These are phyloP conservation scores for Dinocampus coccinellae DNA, from an alignment of 2,888 invertebrate species.

Conservation along the genomic window DNA sequence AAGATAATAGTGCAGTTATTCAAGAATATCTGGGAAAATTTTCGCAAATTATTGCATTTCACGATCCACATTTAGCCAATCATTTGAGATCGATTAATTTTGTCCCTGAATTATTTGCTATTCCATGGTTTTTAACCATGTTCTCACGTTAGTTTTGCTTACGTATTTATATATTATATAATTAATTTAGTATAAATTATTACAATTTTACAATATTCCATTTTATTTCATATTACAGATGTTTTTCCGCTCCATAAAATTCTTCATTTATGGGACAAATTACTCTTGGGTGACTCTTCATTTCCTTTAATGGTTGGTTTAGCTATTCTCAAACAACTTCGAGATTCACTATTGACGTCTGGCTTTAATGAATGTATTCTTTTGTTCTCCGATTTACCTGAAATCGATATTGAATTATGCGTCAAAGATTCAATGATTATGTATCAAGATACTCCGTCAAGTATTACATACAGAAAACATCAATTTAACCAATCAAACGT, in stretches of 20 bases:
- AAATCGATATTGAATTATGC: slow-evolving; percentile 94
- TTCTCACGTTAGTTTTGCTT: slow-evolving; percentile 88
- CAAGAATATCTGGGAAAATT: slow-evolving; percentile 98
- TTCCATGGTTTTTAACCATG: slow-evolving; percentile 99
- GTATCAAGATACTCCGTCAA: slow-evolving; percentile 87
- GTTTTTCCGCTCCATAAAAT: slow-evolving; percentile 99
- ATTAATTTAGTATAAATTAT: slow-evolving; percentile 15
- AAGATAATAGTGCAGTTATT: slow-evolving; percentile 96
- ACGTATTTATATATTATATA: background rate
- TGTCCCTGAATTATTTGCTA: slow-evolving; percentile 96
- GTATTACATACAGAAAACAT: slow-evolving; percentile 88
- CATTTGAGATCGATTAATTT: slow-evolving; percentile 94
- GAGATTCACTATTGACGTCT: slow-evolving; percentile 85
- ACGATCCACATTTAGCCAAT: slow-evolving; percentile 92
- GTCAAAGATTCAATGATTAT: slow-evolving; percentile 89
- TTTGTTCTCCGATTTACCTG: slow-evolving; percentile 97
- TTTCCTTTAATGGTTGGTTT: slow-evolving; percentile 96
- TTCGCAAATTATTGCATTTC: slow-evolving; percentile 95
- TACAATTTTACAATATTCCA: background rate
- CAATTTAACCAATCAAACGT: slow-evolving; percentile 71
- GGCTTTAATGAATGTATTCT: slow-evolving; percentile 99
- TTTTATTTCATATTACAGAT: slow-evolving; percentile 74
- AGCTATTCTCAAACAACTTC: slow-evolving; percentile 89
- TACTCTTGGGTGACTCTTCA: slow-evolving; percentile 92
- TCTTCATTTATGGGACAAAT: slow-evolving; percentile 96